These are phyloP conservation scores for Habropoda laboriosa DNA, from an alignment of 1,140 invertebrate genomes.

Conservation along the genomic window DNA sequence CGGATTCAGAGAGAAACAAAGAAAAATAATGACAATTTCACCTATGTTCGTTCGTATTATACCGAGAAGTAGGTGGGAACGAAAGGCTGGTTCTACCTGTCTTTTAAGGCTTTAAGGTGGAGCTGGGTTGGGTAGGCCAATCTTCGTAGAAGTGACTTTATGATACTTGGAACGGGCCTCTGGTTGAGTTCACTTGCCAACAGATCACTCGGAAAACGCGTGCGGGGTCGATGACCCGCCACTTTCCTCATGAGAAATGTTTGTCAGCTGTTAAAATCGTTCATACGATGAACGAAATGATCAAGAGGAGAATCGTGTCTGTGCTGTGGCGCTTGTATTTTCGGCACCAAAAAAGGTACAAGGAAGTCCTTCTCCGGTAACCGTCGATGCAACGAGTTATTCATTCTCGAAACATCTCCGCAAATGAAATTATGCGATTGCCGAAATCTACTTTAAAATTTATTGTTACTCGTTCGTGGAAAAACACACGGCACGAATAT, in stretches of 20 bases:
- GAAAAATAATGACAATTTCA: not conserved
- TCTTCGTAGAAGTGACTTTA: slow-evolving; percentile 44
- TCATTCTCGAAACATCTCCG: not conserved
- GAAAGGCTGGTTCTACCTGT: too few species aligned
- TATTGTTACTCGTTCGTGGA: too few species aligned
- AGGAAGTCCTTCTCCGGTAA: slow-evolving; percentile 16
- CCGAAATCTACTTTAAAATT: too few species aligned
- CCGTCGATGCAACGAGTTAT: slow-evolving; percentile 15
- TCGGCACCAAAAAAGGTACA: slow-evolving; percentile 44
- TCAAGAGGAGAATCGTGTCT: not conserved
- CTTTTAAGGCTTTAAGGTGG: not conserved
- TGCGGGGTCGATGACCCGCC: slow-evolving; percentile 47
- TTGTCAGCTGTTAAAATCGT: slow-evolving; percentile 68
- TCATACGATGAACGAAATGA: slow-evolving; percentile 54
- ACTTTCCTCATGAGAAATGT: slow-evolving; percentile 59
- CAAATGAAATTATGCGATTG: too few species aligned
- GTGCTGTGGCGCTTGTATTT: slow-evolving; percentile 49
- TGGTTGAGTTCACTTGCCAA: slow-evolving; percentile 21
- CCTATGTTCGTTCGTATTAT: not conserved
- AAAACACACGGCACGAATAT: too few species aligned
- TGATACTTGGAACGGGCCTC: slow-evolving; percentile 36
- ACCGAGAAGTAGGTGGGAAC: not conserved
- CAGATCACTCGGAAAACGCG: slow-evolving; percentile 42
- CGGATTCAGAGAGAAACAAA: not conserved
- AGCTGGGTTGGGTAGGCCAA: slow-evolving; percentile 27